Evolutionary conservation across 2,797 vertebrate species (phyloP).

Genomic region (Myotis vivesi): DNA sequence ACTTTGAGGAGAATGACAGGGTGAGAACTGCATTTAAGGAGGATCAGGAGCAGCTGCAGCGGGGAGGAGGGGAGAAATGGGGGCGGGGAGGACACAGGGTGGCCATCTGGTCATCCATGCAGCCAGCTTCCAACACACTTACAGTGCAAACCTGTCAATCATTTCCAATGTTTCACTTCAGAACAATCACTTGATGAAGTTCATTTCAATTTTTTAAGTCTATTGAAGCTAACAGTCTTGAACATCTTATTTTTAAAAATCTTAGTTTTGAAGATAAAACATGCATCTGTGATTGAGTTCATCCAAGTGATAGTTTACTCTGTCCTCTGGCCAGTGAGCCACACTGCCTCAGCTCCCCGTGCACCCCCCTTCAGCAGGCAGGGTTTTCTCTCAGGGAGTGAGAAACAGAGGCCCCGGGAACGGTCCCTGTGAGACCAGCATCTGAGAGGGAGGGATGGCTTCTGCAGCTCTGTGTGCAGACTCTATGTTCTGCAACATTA

Average conservation of each 20-base stretch:
- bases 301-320: background rate
- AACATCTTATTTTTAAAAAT: background rate
- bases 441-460: background rate
- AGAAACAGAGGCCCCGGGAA: background rate
- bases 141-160: fast-evolving
- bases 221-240: background rate
- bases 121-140: background rate
- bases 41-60: background rate
- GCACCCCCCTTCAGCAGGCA: background rate
- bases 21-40: background rate
- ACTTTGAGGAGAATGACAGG: background rate
- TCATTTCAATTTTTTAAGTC: background rate
- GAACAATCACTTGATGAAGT: background rate
- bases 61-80: background rate
- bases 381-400: background rate
- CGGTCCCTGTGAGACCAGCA: background rate
- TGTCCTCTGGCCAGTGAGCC: background rate
- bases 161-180: background rate
- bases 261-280: background rate
- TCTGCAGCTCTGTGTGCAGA: background rate
- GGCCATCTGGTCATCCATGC: background rate
- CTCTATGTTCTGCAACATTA: background rate
- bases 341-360: background rate
- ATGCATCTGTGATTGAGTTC: background rate
- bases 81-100: too few species aligned